These are phyloP conservation scores for Protomyctophum bolini DNA, from an alignment of 2,113 vertebrate species.

Conservation along the genomic window DNA sequence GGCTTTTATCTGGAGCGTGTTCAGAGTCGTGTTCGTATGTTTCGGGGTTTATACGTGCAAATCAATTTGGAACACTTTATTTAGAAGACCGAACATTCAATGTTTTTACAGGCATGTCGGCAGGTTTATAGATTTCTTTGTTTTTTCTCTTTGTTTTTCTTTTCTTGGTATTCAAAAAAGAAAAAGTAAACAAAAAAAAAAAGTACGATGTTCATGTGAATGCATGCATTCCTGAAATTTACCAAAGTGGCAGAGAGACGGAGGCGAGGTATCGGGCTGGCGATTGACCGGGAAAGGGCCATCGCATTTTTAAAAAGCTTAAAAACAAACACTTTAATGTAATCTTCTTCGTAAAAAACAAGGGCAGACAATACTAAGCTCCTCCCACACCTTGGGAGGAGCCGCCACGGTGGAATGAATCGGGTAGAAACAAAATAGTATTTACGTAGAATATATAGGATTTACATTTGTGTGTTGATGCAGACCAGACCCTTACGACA, in stretches of 20 bases:
- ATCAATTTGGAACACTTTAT: constrained; percentile 52
- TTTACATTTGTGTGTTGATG: too few species aligned
- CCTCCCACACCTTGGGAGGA: constrained; percentile 12
- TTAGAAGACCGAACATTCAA: constrained; percentile 44
- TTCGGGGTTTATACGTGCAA: constrained; percentile 62
- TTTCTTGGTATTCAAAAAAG: constrained; percentile 19
- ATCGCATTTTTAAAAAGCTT: constrained; percentile 16
- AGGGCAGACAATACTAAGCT: constrained; percentile 8
- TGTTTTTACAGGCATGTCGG: constrained; percentile 70
- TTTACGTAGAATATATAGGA: neutral
- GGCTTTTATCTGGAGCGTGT: constrained; percentile 63
- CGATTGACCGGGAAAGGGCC: constrained; percentile 23
- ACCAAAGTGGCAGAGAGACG: constrained; percentile 65
- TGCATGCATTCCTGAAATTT: constrained; percentile 73
- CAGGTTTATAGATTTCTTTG: constrained; percentile 49
- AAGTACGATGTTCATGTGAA: constrained; percentile 62
- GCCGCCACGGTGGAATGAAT: constrained; percentile 2
- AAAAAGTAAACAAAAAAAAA: constrained; percentile 15
- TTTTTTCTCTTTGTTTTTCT: constrained; percentile 24
- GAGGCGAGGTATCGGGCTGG: constrained; percentile 37
- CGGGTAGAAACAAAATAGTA: neutral
- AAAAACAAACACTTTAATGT: too few species aligned
- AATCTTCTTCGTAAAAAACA: too few species aligned
- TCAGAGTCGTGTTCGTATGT: constrained; percentile 63
- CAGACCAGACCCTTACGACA: too few species aligned